Base-by-base conservation (phyloP, 1,140 invertebrate genomes). In the Helicoverpa zea region DNA sequence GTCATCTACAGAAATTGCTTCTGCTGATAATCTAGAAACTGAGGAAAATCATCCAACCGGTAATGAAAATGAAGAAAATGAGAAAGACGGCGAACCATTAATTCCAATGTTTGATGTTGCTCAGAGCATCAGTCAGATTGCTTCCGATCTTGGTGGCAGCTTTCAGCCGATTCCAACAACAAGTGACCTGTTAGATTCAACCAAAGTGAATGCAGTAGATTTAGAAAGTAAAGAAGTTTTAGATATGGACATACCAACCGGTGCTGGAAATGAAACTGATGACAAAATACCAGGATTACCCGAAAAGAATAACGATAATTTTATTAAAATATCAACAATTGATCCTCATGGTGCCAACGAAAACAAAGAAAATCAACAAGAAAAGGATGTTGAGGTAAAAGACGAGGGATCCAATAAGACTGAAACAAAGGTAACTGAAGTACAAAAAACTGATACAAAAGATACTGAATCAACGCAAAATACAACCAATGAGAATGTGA, bases 71-170 rank as follows among this genome's bases (percentile, higher is more conserved):
- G 68, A 58, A 66, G 80, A 84, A 59, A 82, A 73, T 43, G 52
- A 83, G 16, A 86, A 88, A 56, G 68, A 85, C 68, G 81, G 80
- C 80, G 87, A 87, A 74, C 79, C 89, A 29, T 77, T 83, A 35
- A 51, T 91, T 73, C 91, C 90, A 18, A 75, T 94, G 29, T 95
- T 95, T 85, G 93, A 95, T 84, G 89, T 95, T 16, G 93, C 92
- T 70, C 92, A 92, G 82, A 95, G 94, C 84, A 92, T 95, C 54
- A 95, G 92, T 81, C 94, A 95, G 88, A 95, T 95, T 75, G 92
- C 94, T 54, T 93, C 93, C 4, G 93, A 94, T 84, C 82, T 95
- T n/a, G 93, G 92, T 16, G 83, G 81, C 54, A 89, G 87, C 64
- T 93, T 87, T 81, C 83, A 77, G 78, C 88, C 92, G 35, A 64